These are phyloP conservation scores for Oryzaephilus surinamensis DNA, from an alignment of 1,140 invertebrate species.

Conservation along the genomic window DNA sequence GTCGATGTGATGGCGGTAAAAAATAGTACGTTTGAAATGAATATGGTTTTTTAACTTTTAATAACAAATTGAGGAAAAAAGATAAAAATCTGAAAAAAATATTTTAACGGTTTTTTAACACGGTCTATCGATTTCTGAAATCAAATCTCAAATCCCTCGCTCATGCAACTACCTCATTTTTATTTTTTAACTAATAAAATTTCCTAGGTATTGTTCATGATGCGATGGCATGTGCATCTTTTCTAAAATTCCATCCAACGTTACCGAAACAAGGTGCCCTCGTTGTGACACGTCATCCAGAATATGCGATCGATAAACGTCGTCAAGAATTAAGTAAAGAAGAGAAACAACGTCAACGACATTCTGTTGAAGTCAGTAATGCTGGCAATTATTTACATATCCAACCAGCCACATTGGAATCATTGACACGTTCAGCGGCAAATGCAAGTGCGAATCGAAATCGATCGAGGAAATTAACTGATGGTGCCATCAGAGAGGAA, in stretches of 20 bases:
- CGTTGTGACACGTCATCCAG: conserved; percentile 50
- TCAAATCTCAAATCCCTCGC: too few relatives aligned
- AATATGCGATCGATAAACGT: conserved; percentile 34
- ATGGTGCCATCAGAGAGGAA: conserved; percentile 49
- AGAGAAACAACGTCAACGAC: conserved; percentile 59
- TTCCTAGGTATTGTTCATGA: conserved; percentile 77
- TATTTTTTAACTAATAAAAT: too few relatives aligned
- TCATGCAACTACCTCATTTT: too few relatives aligned
- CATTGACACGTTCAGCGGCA: conserved; percentile 60
- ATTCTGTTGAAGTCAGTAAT: conserved; percentile 79
- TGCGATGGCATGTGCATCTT: conserved; percentile 93
- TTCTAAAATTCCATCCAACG: conserved; percentile 88
- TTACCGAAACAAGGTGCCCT: conserved; percentile 69
- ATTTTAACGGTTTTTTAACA: too few relatives aligned
- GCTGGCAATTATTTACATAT: conserved; percentile 65
- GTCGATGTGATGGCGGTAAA: too few relatives aligned
- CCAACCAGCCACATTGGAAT: conserved; percentile 63
- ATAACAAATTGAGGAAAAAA: too few relatives aligned
- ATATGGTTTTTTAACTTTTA: too few relatives aligned
- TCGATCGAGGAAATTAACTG: conserved; percentile 40
- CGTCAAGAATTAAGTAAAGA: conserved; percentile 42
- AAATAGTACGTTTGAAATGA: too few relatives aligned
- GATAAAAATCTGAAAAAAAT: too few relatives aligned
- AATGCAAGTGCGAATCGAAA: conserved; percentile 60
- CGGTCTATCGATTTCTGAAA: too few relatives aligned